Conservation (phyloP, 2,113 vertebrate genomes). For the Tinamus guttatus region DNA sequence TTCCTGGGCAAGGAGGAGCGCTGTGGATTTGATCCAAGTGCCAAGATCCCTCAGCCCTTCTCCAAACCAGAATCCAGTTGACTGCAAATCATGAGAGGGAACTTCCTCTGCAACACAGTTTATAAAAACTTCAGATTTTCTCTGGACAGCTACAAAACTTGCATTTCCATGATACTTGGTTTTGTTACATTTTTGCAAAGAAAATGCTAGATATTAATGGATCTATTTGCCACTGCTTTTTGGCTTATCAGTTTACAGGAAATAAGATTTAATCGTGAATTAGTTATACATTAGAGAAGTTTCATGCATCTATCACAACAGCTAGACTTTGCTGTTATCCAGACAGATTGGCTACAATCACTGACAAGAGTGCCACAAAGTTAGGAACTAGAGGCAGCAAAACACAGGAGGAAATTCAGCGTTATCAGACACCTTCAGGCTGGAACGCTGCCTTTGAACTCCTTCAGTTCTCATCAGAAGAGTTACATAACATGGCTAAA, state of each 20-base stretch:
- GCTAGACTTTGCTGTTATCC: constrained; percentile 1
- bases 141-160: background rate
- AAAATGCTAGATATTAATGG: constrained; percentile 30
- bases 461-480: constrained; percentile 58
- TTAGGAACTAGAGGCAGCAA: constrained; percentile 45
- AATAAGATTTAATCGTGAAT: constrained; percentile 10
- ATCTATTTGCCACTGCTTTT: constrained; percentile 32
- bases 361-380: constrained; percentile 35
- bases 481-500: constrained; percentile 62
- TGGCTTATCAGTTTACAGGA: background rate
- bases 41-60: background rate
- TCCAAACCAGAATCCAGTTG: background rate
- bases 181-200: background rate
- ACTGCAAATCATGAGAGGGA: background rate
- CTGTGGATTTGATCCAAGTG: background rate
- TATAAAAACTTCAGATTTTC: background rate
- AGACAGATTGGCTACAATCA: constrained; percentile 61
- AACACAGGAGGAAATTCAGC: constrained; percentile 59
- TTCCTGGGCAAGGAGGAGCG: background rate
- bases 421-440: constrained; percentile 53
- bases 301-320: constrained; percentile 35
- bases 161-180: background rate
- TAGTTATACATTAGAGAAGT: background rate
- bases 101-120: background rate
- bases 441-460: constrained; percentile 50